Evolutionary conservation across 2,113 vertebrate species (phyloP).

Genomic region (Ailurus styani): DNA sequence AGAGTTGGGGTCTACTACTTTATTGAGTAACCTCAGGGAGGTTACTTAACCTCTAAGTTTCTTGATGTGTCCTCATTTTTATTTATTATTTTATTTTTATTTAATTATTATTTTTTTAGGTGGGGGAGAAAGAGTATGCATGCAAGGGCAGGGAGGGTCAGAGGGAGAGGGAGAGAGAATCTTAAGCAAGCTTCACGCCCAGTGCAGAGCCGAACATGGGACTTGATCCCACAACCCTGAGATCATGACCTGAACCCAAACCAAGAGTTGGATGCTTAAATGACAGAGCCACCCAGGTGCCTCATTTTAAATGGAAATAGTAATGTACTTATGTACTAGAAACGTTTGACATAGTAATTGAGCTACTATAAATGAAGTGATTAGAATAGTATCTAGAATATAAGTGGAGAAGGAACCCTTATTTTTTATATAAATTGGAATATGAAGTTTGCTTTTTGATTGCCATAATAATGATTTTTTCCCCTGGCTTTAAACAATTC

Average conservation of each 20-base stretch:
- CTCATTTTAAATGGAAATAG: slow-evolving; percentile 6
- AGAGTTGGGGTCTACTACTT: background rate
- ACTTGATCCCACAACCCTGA: background rate
- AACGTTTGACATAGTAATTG: background rate
- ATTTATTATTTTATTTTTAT: background rate
- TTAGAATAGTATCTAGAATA: background rate
- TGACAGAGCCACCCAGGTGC: background rate
- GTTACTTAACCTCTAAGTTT: background rate
- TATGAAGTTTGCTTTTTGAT: slow-evolving; percentile 11
- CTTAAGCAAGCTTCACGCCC: background rate
- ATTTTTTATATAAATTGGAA: background rate
- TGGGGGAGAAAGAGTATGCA: background rate
- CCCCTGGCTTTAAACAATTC: background rate
- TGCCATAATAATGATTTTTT: background rate
- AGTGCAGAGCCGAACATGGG: background rate
- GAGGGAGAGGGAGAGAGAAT: background rate
- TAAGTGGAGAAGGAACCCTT: background rate
- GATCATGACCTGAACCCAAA: background rate
- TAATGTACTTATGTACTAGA: background rate
- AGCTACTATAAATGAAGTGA: background rate
- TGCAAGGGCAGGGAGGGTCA: background rate
- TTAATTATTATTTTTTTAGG: background rate
- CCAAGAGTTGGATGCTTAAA: background rate
- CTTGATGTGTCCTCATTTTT: background rate
- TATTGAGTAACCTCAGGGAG: background rate